Base-by-base conservation (phyloP, 2,888 invertebrate species). In the Drosophila infuscata region DNA sequence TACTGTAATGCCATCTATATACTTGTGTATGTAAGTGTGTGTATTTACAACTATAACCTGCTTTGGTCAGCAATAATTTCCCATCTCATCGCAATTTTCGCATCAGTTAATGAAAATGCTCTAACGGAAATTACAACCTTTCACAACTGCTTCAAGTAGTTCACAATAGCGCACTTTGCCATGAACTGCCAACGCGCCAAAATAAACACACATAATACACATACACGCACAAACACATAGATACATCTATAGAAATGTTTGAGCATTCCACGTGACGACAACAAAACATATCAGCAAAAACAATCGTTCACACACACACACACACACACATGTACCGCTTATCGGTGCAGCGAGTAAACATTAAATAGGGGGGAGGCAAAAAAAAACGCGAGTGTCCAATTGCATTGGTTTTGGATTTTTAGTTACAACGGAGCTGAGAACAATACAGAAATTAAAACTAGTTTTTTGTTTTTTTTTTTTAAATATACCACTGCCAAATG, bases 381-480 rank as follows among this genome's bases (percentile, higher is more conserved):
- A 52, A 57, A 67, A 54, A 60, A 60, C 43, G 20, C 62, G 41
- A 59, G 54, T 29, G 51, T 70, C 48, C 25, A 61, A 62, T 64
- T 74, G 68, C 73, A 72, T 72, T 69, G 35, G 43, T 48, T 52
- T 41, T 56, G 11, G 17, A 36, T 57, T 52, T 51, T 32, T 57
- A 74, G 70, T 49, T 70, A 63, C 46, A 53, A 41, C 57, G 43
- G 35, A 76, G 56, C 60, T 58, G 29, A 25, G 46, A 73, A 84
- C 83, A 84, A 84, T 77, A 79, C 57, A 33, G 32, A 69, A 69
- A 73, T 82, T 65, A 43, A 72, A 86, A 82, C 87, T 59, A 85
- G 78, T 38, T 46, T 46, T 46, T 12, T 82, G 87, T 84, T 82
- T 82, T 80, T 46, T 12, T 82, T 85, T 84, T 82, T 82, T 80